These are phyloP conservation scores for Odobenus rosmarus DNA, from an alignment of 2,113 vertebrate species.

Conservation along the genomic window DNA sequence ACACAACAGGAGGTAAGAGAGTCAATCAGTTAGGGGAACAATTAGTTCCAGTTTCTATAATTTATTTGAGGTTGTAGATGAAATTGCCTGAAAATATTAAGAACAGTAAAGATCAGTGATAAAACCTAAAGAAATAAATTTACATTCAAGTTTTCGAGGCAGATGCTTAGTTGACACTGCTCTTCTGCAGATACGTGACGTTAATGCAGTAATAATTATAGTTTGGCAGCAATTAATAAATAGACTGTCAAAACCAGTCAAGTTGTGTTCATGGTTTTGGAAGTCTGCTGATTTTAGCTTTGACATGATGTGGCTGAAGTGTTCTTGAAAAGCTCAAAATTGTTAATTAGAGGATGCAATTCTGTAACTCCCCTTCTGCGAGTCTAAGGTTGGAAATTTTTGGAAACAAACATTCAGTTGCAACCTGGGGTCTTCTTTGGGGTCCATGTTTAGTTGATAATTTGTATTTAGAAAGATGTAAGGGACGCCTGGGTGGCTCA, in stretches of 20 bases:
- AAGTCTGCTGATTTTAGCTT: slow-evolving; percentile 61
- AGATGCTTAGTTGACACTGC: neutral
- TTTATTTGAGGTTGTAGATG: slow-evolving; percentile 73
- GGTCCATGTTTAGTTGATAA: neutral
- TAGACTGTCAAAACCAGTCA: slow-evolving; percentile 72
- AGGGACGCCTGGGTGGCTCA: no score
- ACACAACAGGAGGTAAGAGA: slow-evolving; percentile 76
- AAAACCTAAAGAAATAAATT: slow-evolving; percentile 74
- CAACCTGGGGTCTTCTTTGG: slow-evolving; percentile 34
- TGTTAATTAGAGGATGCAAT: slow-evolving; percentile 48
- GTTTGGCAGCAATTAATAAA: slow-evolving; percentile 76
- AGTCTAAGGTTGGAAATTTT: neutral
- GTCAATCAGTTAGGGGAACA: slow-evolving; percentile 79
- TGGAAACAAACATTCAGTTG: neutral
- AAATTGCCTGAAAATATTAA: slow-evolving; percentile 77
- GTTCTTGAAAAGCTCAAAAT: slow-evolving; percentile 52
- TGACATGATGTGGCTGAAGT: slow-evolving; percentile 55
- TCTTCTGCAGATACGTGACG: slow-evolving; percentile 54
- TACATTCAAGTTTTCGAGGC: slow-evolving; percentile 44
- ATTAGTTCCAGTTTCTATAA: slow-evolving; percentile 82
- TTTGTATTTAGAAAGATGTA: neutral
- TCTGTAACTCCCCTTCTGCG: neutral
- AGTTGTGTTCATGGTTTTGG: slow-evolving; percentile 50
- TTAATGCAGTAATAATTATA: slow-evolving; percentile 76
- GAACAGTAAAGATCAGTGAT: slow-evolving; percentile 59